Conservation (phyloP, 2,888 invertebrate species). For the Spodoptera picta region DNA sequence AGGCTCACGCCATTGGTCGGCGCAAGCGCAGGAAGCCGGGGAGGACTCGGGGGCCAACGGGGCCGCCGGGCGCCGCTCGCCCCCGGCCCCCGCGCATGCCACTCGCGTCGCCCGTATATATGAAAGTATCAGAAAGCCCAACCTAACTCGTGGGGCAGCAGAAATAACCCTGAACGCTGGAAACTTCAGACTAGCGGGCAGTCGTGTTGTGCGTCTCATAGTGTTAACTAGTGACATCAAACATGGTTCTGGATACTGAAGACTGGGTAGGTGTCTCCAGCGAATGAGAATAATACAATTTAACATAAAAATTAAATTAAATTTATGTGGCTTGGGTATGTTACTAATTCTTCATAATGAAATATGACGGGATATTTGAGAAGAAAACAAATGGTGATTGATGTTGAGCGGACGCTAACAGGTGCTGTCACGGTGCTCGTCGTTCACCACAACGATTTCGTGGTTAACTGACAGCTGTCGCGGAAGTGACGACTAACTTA, state of each 20-base stretch:
- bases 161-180: conserved; percentile 88
- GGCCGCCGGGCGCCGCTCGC: conserved; percentile 64
- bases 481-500: conserved; percentile 54
- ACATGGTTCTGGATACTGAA: conserved; percentile 87
- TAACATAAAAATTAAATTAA: conserved; percentile 34
- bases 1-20: conserved; percentile 83
- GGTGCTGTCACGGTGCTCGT: conserved; percentile 67
- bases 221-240: conserved; percentile 87
- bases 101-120: conserved; percentile 69
- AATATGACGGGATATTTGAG: conserved; percentile 41
- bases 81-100: conserved; percentile 63
- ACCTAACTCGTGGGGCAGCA: conserved; percentile 79
- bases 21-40: conserved; percentile 79
- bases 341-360: conserved; percentile 50
- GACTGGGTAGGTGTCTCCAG: conserved; percentile 83
- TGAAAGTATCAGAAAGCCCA: conserved; percentile 82
- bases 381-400: conserved; percentile 58
- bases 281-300: conserved; percentile 38
- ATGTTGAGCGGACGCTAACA: conserved; percentile 67
- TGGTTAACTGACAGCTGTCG: conserved; percentile 61
- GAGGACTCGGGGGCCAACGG: conserved; percentile 75
- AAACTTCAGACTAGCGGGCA: conserved; percentile 79
- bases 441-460: conserved; percentile 58
- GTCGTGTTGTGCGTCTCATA: conserved; percentile 89
- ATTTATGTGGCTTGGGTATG: conserved; percentile 39